These are phyloP conservation scores for Agriotes lineatus DNA, from an alignment of 2,888 invertebrate genomes.

Conservation along the genomic window DNA sequence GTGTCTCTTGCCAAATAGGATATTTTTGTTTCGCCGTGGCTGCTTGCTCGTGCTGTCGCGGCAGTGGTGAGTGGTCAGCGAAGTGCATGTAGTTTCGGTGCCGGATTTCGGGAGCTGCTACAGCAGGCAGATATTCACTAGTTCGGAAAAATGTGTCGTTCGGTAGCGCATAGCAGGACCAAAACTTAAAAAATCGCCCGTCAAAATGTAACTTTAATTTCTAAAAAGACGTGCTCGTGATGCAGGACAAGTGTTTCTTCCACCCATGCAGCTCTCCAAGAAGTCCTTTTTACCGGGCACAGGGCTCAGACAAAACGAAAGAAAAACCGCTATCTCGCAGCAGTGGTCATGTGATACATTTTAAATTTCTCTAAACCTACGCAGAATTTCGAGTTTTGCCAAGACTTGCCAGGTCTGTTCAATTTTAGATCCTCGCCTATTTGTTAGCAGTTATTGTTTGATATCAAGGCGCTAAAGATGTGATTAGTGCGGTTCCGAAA, in stretches of 20 bases:
- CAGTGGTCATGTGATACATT: slow-evolving; percentile 28
- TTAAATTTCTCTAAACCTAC: slow-evolving; percentile 43
- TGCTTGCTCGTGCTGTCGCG: slow-evolving; percentile 57
- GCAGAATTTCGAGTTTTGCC: slow-evolving; percentile 33
- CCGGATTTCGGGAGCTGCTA: slow-evolving; percentile 39
- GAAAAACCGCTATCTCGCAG: slow-evolving; percentile 12
- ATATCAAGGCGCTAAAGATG: slow-evolving; percentile 35
- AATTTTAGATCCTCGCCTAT: slow-evolving; percentile 43
- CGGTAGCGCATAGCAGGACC: no score
- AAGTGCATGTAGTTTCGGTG: slow-evolving; percentile 54
- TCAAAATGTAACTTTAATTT: no score
- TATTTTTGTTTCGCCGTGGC: slow-evolving; percentile 65
- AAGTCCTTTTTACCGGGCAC: no score
- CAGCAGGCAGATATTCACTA: no score
- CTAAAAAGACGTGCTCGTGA: no score
- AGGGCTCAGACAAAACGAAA: no score
- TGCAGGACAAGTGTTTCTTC: no score
- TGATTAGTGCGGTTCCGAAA: slow-evolving; percentile 21
- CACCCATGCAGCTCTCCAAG: no score
- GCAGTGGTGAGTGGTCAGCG: slow-evolving; percentile 63
- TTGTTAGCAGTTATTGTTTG: slow-evolving; percentile 40
- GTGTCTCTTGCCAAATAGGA: slow-evolving; percentile 67
- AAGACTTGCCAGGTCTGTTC: slow-evolving; percentile 39
- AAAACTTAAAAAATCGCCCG: no score
- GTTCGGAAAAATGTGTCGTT: no score